Conservation (phyloP, 2,888 invertebrate genomes). For the Noctua pronuba region DNA sequence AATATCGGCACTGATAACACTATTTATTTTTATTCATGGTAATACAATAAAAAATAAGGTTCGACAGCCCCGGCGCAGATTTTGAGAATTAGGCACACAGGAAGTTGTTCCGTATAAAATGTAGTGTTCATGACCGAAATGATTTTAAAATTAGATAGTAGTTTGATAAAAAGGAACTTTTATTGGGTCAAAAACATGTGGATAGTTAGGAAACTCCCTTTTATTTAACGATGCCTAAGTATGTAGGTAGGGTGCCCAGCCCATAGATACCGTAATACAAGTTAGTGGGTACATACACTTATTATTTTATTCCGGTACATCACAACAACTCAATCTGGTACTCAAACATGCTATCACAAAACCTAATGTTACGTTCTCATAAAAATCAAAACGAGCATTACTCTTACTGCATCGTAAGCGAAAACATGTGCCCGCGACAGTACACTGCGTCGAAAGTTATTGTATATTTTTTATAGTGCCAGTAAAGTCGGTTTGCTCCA, state of each 20-base stretch:
- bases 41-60: constrained; percentile 55
- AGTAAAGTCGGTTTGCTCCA: constrained; percentile 70
- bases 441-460: constrained; percentile 60
- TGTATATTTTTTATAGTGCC: constrained; percentile 70
- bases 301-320: constrained; percentile 18
- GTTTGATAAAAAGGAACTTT: neutral
- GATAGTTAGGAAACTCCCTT: neutral
- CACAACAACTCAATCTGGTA: neutral
- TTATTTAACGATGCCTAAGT: constrained; percentile 9
- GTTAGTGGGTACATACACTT: neutral
- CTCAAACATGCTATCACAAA: constrained; percentile 17
- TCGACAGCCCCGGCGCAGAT: constrained; percentile 8
- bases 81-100: constrained; percentile 39
- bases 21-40: constrained; percentile 59
- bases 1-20: constrained; percentile 60
- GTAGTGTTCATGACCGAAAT: constrained; percentile 1
- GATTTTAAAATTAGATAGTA: neutral
- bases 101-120: constrained; percentile 21
- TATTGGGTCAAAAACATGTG: neutral
- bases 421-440: constrained; percentile 50
- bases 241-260: too few relatives aligned
- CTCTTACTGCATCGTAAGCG: constrained; percentile 52
- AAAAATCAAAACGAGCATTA: constrained; percentile 53
- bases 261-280: neutral
- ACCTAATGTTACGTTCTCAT: constrained; percentile 29